Conservation (phyloP, 2,888 invertebrate species). For the Eupithecia subumbrata region DNA sequence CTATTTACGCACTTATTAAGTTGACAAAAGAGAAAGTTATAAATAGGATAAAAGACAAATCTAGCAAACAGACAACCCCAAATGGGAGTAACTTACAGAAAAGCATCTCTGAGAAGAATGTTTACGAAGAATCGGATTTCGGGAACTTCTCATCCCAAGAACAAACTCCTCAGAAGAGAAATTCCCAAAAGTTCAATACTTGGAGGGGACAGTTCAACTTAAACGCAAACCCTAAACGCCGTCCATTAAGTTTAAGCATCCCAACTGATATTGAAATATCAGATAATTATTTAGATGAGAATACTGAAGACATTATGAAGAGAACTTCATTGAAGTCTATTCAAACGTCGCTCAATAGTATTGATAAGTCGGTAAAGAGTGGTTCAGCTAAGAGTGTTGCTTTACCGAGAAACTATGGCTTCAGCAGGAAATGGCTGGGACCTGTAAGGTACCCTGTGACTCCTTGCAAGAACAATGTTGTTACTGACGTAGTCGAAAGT, state of each 20-base stretch:
- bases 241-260: constrained; percentile 77
- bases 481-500: constrained; percentile 62
- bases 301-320: constrained; percentile 60
- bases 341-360: constrained; percentile 71
- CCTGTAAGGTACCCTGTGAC: constrained; percentile 87
- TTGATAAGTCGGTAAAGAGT: constrained; percentile 69
- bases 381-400: constrained; percentile 75
- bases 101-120: constrained; percentile 72
- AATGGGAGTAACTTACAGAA: constrained; percentile 67
- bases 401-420: constrained; percentile 84
- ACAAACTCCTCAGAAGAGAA: constrained; percentile 68
- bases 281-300: constrained; percentile 66
- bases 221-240: constrained; percentile 63
- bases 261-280: constrained; percentile 71
- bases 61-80: constrained; percentile 60
- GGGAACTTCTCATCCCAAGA: constrained; percentile 71
- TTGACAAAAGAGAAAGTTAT: constrained; percentile 80
- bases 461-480: constrained; percentile 80
- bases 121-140: constrained; percentile 68
- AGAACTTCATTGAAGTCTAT: constrained; percentile 73
- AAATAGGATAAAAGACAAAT: constrained; percentile 72
- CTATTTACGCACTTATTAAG: constrained; percentile 81
- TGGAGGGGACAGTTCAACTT: constrained; percentile 70
- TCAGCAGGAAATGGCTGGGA: constrained; percentile 85
- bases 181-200: constrained; percentile 70